Percentiles rank a stretch among this genome's conserved stretches.
Conservation (phyloP, 1,140 invertebrate genomes). For the Euschistus heros region DNA sequence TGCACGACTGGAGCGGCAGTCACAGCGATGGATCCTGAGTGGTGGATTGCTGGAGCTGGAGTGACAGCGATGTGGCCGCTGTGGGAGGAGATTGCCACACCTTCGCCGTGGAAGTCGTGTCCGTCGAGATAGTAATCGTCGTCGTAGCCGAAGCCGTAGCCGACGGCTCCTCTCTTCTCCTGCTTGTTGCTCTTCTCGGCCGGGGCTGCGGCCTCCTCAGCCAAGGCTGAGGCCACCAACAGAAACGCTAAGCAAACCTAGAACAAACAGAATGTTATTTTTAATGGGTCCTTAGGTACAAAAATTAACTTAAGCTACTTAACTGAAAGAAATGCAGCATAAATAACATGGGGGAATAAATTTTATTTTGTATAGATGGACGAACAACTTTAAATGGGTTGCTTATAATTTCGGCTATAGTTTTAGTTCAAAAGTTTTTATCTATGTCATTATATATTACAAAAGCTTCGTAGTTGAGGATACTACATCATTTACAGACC, state of each 20-base stretch:
- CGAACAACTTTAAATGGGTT: no score
- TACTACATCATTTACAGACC: no score
- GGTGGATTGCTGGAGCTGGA: background rate
- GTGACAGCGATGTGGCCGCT: background rate
- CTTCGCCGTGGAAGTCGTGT: background rate
- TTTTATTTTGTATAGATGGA: no score
- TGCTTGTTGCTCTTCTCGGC: conserved; percentile 17
- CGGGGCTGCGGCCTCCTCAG: conserved; percentile 1
- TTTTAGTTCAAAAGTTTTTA: no score
- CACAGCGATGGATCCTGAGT: background rate
- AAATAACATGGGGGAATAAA: background rate
- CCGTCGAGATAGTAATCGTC: background rate
- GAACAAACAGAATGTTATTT: background rate
- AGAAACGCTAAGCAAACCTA: conserved; percentile 3
- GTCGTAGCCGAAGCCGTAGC: conserved; percentile 6
- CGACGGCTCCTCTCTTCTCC: conserved; percentile 5
- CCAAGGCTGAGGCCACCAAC: conserved; percentile 9
- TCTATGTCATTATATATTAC: no score
- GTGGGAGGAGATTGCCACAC: background rate
- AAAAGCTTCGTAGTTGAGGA: no score
- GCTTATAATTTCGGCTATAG: no score
- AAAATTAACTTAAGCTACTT: background rate
- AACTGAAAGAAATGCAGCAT: background rate
- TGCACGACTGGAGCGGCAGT: background rate
- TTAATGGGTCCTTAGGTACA: background rate